Evolutionary conservation across 2,888 invertebrate species (phyloP).

Genomic region (Hartigia nigra): DNA sequence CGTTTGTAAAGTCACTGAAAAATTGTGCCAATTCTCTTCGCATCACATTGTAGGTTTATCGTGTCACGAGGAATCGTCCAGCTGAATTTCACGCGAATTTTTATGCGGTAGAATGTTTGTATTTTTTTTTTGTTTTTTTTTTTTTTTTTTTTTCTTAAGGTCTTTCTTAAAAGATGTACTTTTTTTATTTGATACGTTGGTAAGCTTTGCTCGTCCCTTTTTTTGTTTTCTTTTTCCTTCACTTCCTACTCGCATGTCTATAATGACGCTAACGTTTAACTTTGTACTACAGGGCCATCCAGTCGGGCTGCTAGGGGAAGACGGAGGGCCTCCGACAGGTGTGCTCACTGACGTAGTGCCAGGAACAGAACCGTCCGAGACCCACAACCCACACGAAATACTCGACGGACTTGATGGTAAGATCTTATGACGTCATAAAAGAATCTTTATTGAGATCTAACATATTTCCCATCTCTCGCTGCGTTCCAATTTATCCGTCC

Average conservation of each 20-base stretch:
- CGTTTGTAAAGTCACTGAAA: too few relatives aligned
- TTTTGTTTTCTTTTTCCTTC: background rate
- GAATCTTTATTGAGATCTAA: constrained; percentile 44
- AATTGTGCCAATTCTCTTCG: too few relatives aligned
- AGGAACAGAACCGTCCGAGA: constrained; percentile 61
- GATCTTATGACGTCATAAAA: constrained; percentile 47
- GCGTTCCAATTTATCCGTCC: background rate
- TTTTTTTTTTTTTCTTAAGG: background rate
- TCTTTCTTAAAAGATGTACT: background rate
- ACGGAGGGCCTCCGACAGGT: constrained; percentile 57
- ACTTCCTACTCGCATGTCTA: background rate
- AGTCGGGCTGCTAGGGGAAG: constrained; percentile 59
- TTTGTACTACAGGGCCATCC: constrained; percentile 61
- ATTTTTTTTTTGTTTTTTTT: background rate
- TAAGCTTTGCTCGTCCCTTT: background rate
- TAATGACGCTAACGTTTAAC: constrained; percentile 9
- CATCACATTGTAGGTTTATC: background rate
- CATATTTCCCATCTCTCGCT: constrained; percentile 33
- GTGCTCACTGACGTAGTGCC: constrained; percentile 58
- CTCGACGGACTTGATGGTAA: constrained; percentile 67
- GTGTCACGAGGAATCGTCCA: background rate
- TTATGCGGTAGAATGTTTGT: background rate
- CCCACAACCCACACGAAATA: constrained; percentile 64
- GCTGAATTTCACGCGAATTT: background rate
- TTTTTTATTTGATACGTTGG: background rate